Conservation (phyloP, 2,888 invertebrate genomes). For the Odontomyia ornata region DNA sequence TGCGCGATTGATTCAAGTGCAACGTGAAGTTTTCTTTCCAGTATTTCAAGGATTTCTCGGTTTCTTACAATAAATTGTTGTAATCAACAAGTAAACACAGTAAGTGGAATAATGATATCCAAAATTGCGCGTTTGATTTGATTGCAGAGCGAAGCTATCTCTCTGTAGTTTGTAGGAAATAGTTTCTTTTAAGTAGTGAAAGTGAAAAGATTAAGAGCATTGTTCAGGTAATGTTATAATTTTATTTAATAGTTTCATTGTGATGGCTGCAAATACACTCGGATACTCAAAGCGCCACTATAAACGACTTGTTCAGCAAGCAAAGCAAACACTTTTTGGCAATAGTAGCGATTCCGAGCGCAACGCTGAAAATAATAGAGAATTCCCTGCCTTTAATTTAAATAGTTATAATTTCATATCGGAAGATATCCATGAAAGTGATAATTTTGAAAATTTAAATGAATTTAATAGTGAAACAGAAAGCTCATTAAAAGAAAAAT, state of each 20-base stretch:
- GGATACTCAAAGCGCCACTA: constrained; percentile 12
- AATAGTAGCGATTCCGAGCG: not conserved
- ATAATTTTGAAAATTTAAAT: not conserved
- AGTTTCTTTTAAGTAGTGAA: no score
- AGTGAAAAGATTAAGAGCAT: no score
- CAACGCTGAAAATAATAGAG: not conserved
- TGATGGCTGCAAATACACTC: not conserved
- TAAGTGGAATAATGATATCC: no score
- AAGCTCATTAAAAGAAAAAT: constrained; percentile 5
- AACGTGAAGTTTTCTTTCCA: no score
- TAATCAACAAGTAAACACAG: no score
- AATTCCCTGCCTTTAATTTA: constrained; percentile 4
- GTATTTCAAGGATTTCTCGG: no score
- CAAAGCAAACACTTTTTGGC: not conserved
- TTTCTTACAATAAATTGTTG: no score
- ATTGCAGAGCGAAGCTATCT: no score
- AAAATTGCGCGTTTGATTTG: no score
- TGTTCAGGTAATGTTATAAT: not conserved
- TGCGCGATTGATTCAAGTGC: no score
- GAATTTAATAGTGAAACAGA: not conserved
- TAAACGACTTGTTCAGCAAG: constrained; percentile 3
- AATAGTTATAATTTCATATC: constrained; percentile 4
- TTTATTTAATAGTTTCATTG: not conserved
- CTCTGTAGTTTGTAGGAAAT: no score
- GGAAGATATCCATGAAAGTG: not conserved